Evolutionary conservation across 2,113 vertebrate genomes (phyloP).

Genomic region (Coracopsis vasa): DNA sequence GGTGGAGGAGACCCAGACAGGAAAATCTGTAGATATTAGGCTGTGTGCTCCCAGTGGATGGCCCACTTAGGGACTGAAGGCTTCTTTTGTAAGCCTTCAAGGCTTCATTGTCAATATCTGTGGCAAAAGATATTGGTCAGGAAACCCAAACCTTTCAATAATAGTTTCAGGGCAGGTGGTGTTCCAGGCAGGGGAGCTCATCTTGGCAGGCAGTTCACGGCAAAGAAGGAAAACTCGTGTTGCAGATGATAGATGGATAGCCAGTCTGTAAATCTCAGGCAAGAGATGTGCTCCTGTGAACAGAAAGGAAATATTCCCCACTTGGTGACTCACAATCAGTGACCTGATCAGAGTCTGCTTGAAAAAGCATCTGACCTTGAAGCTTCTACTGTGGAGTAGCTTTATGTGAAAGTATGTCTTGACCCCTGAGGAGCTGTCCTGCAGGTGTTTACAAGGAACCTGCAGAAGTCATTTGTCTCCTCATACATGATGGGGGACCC

Average conservation of each 20-base stretch:
- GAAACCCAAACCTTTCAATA: neutral
- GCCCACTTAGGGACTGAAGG: neutral
- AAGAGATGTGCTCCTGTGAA: conserved; percentile 18
- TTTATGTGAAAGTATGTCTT: neutral
- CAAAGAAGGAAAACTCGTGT: neutral
- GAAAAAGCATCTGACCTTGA: conserved; percentile 45
- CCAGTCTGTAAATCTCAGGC: neutral
- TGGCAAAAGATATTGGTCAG: neutral
- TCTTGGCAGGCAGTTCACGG: conserved; percentile 1
- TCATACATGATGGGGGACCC: neutral
- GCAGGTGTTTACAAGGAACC: neutral
- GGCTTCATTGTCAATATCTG: neutral
- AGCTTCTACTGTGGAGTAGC: neutral
- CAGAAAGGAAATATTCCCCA: neutral
- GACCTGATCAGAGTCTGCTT: conserved; percentile 16
- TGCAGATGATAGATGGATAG: neutral
- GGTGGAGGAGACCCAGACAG: neutral
- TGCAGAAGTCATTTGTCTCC: neutral
- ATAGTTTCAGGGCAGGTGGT: neutral
- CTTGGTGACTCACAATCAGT: conserved; percentile 37
- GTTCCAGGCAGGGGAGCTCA: neutral
- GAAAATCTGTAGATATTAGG: neutral
- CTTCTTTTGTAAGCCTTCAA: neutral
- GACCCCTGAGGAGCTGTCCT: neutral
- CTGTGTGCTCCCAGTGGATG: neutral